Evolutionary conservation across 2,113 vertebrate genomes (phyloP).

Genomic region (Mirounga angustirostris): DNA sequence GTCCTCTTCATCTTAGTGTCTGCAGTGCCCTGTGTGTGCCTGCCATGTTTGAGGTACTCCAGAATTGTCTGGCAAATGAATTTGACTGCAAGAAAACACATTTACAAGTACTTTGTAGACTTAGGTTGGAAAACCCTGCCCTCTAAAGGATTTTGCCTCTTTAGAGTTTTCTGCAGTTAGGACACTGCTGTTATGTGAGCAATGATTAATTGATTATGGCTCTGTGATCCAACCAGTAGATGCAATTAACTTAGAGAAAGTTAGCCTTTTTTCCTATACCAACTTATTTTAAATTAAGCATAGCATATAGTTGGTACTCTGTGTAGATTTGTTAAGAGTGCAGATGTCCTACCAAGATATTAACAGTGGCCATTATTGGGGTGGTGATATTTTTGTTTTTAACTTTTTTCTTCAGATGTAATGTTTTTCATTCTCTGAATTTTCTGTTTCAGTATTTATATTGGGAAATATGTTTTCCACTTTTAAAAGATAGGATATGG

Average conservation of each 20-base stretch:
- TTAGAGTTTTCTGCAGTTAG: neutral
- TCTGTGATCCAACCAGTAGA: neutral
- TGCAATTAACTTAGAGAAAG: neutral
- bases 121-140: neutral
- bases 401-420: neutral
- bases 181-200: neutral
- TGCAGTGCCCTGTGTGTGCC: neutral
- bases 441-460: conserved; percentile 8
- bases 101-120: neutral
- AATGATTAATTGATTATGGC: neutral
- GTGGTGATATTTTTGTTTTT: neutral
- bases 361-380: neutral
- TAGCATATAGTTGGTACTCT: neutral
- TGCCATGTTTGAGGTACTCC: neutral
- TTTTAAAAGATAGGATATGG: neutral
- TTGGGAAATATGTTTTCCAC: neutral
- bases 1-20: neutral
- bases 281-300: neutral
- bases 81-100: neutral
- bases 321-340: neutral
- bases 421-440: neutral
- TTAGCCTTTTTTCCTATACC: neutral
- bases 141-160: neutral
- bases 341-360: neutral
- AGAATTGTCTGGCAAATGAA: neutral